Evolutionary conservation across 2,113 vertebrate species (phyloP).

Genomic region (Crotalus viridis): DNA sequence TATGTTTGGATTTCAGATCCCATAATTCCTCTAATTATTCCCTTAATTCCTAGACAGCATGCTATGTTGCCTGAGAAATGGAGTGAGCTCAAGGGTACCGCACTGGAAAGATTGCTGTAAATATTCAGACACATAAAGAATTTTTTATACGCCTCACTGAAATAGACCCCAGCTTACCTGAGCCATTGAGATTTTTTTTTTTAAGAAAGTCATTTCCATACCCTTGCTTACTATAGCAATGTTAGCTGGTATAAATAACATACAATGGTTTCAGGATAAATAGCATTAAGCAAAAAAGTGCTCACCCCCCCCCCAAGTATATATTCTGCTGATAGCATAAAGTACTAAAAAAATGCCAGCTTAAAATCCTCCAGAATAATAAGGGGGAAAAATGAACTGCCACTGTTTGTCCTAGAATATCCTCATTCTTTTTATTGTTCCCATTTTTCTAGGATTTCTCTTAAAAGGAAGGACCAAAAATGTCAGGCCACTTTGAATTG

Average conservation of each 20-base stretch:
- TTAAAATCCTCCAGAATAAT: neutral
- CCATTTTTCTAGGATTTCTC: neutral
- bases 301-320: neutral
- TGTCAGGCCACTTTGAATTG: neutral
- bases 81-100: neutral
- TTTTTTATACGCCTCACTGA: neutral
- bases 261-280: slow-evolving; percentile 26
- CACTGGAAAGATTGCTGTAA: neutral
- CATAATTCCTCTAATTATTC: neutral
- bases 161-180: neutral
- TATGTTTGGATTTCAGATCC: neutral
- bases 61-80: neutral
- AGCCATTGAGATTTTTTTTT: neutral
- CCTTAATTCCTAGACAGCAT: neutral
- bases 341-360: neutral
- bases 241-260: neutral
- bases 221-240: neutral
- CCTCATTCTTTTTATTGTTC: neutral
- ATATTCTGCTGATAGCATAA: slow-evolving; percentile 5
- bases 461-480: neutral
- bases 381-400: neutral
- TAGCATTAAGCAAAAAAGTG: slow-evolving; percentile 12
- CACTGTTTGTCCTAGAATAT: neutral
- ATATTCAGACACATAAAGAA: neutral
- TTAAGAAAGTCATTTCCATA: neutral